Evolutionary conservation across 1,140 invertebrate genomes (phyloP).

Genomic region (Schlechtendalia chinensis): DNA sequence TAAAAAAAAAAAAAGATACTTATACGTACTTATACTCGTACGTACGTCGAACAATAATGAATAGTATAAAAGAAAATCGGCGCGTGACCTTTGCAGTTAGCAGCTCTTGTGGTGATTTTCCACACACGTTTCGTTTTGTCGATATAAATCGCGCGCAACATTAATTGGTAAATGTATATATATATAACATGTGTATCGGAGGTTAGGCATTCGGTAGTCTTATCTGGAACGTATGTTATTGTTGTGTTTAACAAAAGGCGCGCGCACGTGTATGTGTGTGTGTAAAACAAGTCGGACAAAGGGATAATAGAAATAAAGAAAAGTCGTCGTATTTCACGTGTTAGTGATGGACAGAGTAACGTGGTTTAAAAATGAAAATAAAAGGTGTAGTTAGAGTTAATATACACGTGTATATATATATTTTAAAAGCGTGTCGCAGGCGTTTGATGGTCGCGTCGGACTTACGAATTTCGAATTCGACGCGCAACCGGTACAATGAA

Average conservation of each 20-base stretch:
- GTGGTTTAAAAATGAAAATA: conserved; percentile 10
- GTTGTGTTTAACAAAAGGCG: conserved; percentile 25
- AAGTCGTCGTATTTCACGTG: neutral
- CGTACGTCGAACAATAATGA: neutral
- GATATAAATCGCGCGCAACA: conserved; percentile 6
- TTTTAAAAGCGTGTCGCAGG: too few species aligned
- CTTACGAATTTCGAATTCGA: too few species aligned
- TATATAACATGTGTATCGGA: neutral
- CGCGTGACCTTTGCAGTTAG: neutral
- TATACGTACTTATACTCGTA: too few species aligned
- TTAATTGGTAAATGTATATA: conserved; percentile 7
- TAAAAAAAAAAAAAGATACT: neutral
- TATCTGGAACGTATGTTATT: conserved; percentile 38
- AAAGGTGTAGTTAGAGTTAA: neutral
- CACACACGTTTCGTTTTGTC: neutral
- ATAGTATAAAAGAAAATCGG: neutral
- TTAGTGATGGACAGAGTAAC: neutral
- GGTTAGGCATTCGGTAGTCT: neutral
- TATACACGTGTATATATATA: too few species aligned
- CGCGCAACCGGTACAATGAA: too few species aligned
- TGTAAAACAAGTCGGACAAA: neutral
- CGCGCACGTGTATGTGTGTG: too few species aligned
- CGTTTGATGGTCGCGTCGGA: too few species aligned
- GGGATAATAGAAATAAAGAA: conserved; percentile 29
- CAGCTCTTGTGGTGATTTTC: neutral